Evolutionary conservation across 2,888 invertebrate species (phyloP), one percentile per base, ranked within the genome.

Genomic region (Tigriopus californicus): DNA sequence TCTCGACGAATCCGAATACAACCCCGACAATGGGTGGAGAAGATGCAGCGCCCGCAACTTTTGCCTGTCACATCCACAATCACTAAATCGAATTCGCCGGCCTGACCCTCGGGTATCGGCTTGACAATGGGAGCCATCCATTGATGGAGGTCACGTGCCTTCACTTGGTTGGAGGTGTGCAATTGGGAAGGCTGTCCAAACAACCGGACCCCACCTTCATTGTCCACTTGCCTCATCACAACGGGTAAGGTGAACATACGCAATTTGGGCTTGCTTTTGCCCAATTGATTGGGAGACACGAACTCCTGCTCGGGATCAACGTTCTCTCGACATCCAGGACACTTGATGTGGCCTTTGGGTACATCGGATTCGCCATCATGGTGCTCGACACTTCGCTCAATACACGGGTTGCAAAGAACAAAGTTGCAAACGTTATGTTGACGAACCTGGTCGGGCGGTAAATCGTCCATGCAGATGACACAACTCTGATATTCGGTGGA

Each of bases 401-500:
- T 73, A 65, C 80, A 80, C 46, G 70, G 68, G 61, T 76, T 73
- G 68, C 80, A 80, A 33, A 79, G 71, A 18, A 73, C 72, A 64
- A 79, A 79, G 52, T 71, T 72, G 65, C 77, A 79, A n/a, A 71
- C 71, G 15, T 70, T 70, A 66, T 80, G 79, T 25, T 74, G 73
- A 64, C 75, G 74, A 58, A 79, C 69, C 61, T 76, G 74, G 24
- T 70, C 70, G 61, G 70, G 70, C 22, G 75, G 72, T 66, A 75
- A 70, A 61, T 79, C 79, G 63, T 80, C 79, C 51, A 80, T 69
- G 64, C 80, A 80, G 63, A 80, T 79, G 48, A 74, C 75, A 68
- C 80, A 80, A 2, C 66, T 47, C 55, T 42, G 44, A 25, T 44
- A 56, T 18, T 56, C 56, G 1, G 15, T 18, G 15, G 52, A 52